Conservation (phyloP, 2,113 vertebrate genomes). For the Vireo altiloquus region DNA sequence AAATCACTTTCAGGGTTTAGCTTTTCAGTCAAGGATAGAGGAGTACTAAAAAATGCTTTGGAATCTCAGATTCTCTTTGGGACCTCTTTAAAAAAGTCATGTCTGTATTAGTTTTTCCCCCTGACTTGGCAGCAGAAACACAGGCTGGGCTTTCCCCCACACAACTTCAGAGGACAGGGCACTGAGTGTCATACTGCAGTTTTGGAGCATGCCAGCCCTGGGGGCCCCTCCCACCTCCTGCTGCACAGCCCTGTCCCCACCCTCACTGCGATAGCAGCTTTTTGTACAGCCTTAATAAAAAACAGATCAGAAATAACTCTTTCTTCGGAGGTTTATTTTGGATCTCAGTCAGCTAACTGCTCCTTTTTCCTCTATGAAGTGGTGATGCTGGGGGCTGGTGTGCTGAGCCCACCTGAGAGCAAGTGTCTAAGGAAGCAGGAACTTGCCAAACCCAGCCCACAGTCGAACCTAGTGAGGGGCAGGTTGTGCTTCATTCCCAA, state of each 20-base stretch:
- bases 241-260: not conserved
- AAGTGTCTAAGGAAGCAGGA: fast-evolving
- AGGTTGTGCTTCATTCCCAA: not conserved
- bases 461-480: fast-evolving
- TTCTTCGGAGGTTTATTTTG: not conserved
- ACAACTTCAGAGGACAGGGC: not conserved
- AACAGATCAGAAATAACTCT: not conserved
- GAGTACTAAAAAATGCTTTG: not conserved
- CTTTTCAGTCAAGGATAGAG: not conserved
- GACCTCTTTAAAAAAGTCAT: not conserved
- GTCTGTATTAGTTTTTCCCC: not conserved
- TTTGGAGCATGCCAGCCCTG: fast-evolving
- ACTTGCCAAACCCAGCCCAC: not conserved
- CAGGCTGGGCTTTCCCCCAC: not conserved
- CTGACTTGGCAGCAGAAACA: not conserved
- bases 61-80: not conserved
- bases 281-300: not conserved
- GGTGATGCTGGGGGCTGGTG: not conserved
- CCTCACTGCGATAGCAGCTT: fast-evolving
- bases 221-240: not conserved
- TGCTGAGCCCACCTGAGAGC: not conserved
- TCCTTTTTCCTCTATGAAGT: not conserved
- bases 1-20: not conserved
- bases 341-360: not conserved
- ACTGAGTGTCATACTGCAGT: fast-evolving